Base-by-base conservation (phyloP, 92 coral and sea anemone species). In the Virgularia gustaviana region DNA sequence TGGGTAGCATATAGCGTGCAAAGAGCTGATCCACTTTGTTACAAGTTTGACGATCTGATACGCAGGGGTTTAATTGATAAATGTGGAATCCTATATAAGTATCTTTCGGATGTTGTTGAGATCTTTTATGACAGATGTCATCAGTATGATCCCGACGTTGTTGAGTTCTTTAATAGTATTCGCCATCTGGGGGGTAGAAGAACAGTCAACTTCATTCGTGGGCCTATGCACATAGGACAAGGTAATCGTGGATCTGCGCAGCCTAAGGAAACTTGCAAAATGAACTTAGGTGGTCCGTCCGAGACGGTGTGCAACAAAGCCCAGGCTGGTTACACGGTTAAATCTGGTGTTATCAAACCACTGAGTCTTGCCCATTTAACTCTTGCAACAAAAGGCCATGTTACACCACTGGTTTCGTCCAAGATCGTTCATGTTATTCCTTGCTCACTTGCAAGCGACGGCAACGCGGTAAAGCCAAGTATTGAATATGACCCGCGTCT, bases 261-360 rank as follows among this genome's bases (percentile, higher is more conserved):
- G 23, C 51, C 66, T 36, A 72, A 78, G 15, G 62, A 55, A 37
- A 55, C 62, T 55, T 55, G 62, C 62, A 55, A 55, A 55, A 55
- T 55, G 62, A 55, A 55, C 35, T 55, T 55, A 55, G 62, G 62
- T 54, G 60, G 62, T 37, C 62, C 62, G 22, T 55, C 62, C n/a
- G 62, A 55, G 35, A 55, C 62, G 35, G 60, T 55, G 33, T 55
- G 62, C 35, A 55, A 55, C 62, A 55, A 55, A 55, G 33, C 62
- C 32, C 83, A 78, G 54, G 83, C 77, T 19, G 70, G 77, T 11
- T 78, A 78, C 70, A 78, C 77, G 6, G 65, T 77, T 36, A 78
- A 78, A 35, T 78, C 70, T 13, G 83, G 83, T 13, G 77, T 78
- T 27, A 67, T 68, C 18, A 68, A 78, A 24, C 70, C 57, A 22